Conservation (phyloP, 1,140 invertebrate species). For the Tachypleus tridentatus region DNA sequence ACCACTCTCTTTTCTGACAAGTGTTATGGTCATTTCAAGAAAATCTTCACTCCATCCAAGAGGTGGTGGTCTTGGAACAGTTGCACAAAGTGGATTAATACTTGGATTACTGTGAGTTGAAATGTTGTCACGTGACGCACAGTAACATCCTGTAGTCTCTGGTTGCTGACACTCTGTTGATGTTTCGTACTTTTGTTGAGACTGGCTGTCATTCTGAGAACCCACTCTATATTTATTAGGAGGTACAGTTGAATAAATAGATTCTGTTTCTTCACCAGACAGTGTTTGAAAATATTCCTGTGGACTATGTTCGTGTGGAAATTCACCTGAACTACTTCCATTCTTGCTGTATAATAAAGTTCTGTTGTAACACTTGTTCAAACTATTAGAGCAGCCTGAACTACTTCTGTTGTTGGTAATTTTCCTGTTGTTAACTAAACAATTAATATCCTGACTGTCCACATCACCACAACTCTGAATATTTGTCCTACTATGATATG, state of each 20-base stretch:
- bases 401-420: too few species aligned
- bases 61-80: background rate
- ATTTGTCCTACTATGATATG: too few species aligned
- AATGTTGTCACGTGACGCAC: slow-evolving; percentile 2
- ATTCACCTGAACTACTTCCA: too few species aligned
- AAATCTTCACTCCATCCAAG: slow-evolving; percentile 39
- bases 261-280: background rate
- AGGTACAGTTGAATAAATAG: background rate
- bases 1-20: slow-evolving; percentile 68
- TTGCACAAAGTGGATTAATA: background rate
- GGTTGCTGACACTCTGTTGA: slow-evolving; percentile 53
- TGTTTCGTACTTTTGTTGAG: slow-evolving; percentile 45
- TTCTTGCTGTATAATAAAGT: too few species aligned
- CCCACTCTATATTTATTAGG: background rate
- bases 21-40: slow-evolving; percentile 60
- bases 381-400: too few species aligned
- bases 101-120: background rate
- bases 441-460: too few species aligned
- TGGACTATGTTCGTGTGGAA: too few species aligned
- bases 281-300: too few species aligned
- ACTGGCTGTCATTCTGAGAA: background rate
- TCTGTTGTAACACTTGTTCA: too few species aligned
- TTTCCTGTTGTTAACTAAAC: too few species aligned
- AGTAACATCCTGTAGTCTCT: slow-evolving; percentile 25
- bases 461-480: too few species aligned